A percentile compares a stretch with the other conserved stretches of the same genome.
Evolutionary conservation across 2,888 invertebrate genomes (phyloP).

Genomic region (Melipona beecheii): DNA sequence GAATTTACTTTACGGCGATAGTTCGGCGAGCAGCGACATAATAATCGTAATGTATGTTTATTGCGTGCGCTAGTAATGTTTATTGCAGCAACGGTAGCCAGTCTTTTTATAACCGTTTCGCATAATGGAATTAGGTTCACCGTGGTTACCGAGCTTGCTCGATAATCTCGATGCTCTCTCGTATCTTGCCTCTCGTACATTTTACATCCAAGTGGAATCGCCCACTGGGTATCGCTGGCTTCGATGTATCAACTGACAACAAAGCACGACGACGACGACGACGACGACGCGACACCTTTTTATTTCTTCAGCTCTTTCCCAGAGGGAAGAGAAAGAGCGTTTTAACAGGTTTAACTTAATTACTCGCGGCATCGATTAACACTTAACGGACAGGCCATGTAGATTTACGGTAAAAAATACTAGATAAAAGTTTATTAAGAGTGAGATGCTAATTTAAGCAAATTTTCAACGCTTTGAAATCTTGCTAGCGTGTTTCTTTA

Average conservation of each 20-base stretch:
- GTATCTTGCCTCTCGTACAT: slow-evolving; percentile 27
- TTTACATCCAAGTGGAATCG: slow-evolving; percentile 14
- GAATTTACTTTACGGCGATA: slow-evolving; percentile 7
- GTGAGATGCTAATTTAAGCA: too few species aligned
- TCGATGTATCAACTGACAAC: slow-evolving; percentile 56
- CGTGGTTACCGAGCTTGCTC: slow-evolving; percentile 33
- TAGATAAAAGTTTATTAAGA: too few species aligned
- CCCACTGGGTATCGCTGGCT: slow-evolving; percentile 37
- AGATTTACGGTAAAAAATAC: too few species aligned
- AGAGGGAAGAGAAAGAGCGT: neutral
- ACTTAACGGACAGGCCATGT: too few species aligned
- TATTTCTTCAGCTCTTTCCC: slow-evolving; percentile 65
- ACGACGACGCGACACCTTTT: slow-evolving; percentile 65
- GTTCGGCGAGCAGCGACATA: slow-evolving; percentile 49
- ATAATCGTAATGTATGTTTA: slow-evolving; percentile 75
- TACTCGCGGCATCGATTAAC: slow-evolving; percentile 34
- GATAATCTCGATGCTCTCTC: slow-evolving; percentile 47
- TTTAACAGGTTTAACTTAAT: slow-evolving; percentile 63
- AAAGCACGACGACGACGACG: slow-evolving; percentile 50
- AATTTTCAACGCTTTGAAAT: too few species aligned
- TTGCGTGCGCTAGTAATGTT: slow-evolving; percentile 58
- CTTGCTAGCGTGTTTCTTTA: too few species aligned
- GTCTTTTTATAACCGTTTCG: slow-evolving; percentile 71
- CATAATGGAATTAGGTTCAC: slow-evolving; percentile 76
- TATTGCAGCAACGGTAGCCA: slow-evolving; percentile 73